Evolutionary conservation across 2,113 vertebrate species (phyloP).

Genomic region (Capra hircus): DNA sequence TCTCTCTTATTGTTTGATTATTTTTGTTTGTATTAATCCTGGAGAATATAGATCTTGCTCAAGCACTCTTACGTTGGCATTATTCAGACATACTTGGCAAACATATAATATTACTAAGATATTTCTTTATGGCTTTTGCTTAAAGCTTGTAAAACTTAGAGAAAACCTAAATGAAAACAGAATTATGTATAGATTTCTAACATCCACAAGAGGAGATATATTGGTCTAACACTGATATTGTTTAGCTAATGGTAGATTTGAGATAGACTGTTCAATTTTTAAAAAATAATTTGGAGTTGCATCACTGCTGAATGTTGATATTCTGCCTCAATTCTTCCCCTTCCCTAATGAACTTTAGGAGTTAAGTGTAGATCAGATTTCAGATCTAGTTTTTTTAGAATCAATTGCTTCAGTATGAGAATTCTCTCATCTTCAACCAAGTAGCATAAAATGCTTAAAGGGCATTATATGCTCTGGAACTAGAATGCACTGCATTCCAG

Average conservation of each 20-base stretch:
- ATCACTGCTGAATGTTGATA: constrained; percentile 32
- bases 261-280: constrained; percentile 28
- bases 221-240: constrained; percentile 41
- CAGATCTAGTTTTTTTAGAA: constrained; percentile 39
- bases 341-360: constrained; percentile 26
- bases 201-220: constrained; percentile 56
- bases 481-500: constrained; percentile 1
- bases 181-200: constrained; percentile 64
- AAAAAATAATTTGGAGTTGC: constrained; percentile 30
- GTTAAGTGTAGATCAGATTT: constrained; percentile 52
- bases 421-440: constrained; percentile 6
- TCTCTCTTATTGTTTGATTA: constrained; percentile 78
- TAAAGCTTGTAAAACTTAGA: constrained; percentile 77
- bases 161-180: constrained; percentile 70
- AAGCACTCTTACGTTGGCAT: constrained; percentile 91
- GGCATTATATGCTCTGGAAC: constrained; percentile 7
- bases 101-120: constrained; percentile 88
- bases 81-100: constrained; percentile 96
- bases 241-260: constrained; percentile 30
- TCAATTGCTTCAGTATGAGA: background rate
- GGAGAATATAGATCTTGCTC: constrained; percentile 85
- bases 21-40: constrained; percentile 75
- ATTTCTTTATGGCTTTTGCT: constrained; percentile 79
- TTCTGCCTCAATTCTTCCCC: constrained; percentile 1
- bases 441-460: background rate